A percentile compares a stretch with the other conserved stretches of the same genome.
These are phyloP conservation scores for Epinephelus awoara DNA, from an alignment of 2,797 vertebrate species.

Conservation along the genomic window DNA sequence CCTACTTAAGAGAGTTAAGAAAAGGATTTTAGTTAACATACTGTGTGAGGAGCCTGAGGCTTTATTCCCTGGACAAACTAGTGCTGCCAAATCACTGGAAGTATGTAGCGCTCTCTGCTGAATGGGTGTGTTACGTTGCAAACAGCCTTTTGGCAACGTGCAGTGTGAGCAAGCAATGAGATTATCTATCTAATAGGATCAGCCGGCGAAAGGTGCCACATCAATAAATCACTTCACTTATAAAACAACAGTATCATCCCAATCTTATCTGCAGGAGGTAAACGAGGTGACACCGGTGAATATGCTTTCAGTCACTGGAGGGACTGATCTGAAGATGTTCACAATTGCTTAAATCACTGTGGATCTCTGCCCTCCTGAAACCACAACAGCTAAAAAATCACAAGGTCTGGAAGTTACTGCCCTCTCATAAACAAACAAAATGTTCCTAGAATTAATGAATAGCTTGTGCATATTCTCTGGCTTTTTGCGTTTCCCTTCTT, in stretches of 20 bases:
- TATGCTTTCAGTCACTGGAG: constrained; percentile 20
- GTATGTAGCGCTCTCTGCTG: constrained; percentile 21
- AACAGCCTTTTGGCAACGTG: constrained; percentile 30
- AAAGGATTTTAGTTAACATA: constrained; percentile 40
- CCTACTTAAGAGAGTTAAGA: constrained; percentile 43
- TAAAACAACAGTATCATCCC: constrained; percentile 45
- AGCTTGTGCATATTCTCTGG: constrained; percentile 2
- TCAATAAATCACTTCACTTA: constrained; percentile 47
- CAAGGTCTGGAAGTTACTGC: constrained; percentile 8
- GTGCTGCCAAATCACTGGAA: constrained; percentile 47
- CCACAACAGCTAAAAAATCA: background rate
- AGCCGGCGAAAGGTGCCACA: constrained; percentile 34
- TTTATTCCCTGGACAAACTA: constrained; percentile 51
- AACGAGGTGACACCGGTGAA: constrained; percentile 36
- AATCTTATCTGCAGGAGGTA: constrained; percentile 41
- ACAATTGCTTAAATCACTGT: constrained; percentile 23
- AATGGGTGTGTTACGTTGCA: constrained; percentile 23
- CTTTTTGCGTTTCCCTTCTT: constrained; percentile 20
- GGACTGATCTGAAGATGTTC: constrained; percentile 23
- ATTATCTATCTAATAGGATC: constrained; percentile 62
- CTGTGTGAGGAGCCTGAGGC: constrained; percentile 29
- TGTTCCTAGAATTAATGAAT: constrained; percentile 17
- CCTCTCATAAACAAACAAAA: constrained; percentile 22
- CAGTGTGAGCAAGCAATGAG: constrained; percentile 33
- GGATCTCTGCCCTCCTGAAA: background rate